These are phyloP conservation scores for Pelagia noctiluca DNA, from an alignment of 30 jellyfish, hydroid and myxozoan genomes.

Conservation along the genomic window DNA sequence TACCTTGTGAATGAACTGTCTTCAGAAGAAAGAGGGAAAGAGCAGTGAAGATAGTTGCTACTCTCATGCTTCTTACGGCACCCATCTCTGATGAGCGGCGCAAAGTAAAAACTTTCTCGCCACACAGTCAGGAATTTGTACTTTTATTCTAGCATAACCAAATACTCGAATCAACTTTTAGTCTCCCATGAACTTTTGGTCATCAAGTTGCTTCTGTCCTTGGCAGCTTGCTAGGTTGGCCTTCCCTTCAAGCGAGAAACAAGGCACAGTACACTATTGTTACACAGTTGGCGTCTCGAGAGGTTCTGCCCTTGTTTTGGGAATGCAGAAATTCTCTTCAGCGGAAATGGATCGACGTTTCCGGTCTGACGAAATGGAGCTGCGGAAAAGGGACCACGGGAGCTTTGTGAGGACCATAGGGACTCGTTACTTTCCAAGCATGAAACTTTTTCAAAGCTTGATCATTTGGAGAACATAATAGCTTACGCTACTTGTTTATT, in stretches of 20 bases:
- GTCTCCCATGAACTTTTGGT: not conserved
- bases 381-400: conserved; percentile 8
- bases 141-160: not conserved
- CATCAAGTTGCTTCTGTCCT: conserved; percentile 7
- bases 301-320: conserved; percentile 65
- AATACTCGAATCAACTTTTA: not conserved
- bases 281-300: conserved; percentile 58
- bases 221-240: conserved; percentile 42
- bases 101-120: conserved; percentile 6
- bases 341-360: conserved; percentile 69
- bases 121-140: not conserved
- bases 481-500: too few relatives aligned
- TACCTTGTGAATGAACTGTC: not conserved
- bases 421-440: conserved; percentile 49
- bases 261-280: conserved; percentile 60
- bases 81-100: conserved; percentile 63
- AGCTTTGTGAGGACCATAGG: conserved; percentile 4
- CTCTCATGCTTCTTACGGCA: conserved; percentile 49
- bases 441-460: not conserved
- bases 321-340: conserved; percentile 68
- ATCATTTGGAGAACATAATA: too few relatives aligned
- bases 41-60: conserved; percentile 30
- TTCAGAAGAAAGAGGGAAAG: conserved; percentile 30
- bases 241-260: conserved; percentile 46
- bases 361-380: conserved; percentile 54